These are phyloP conservation scores for Ptyas mucosa DNA, from an alignment of 2,113 vertebrate genomes.

Conservation along the genomic window DNA sequence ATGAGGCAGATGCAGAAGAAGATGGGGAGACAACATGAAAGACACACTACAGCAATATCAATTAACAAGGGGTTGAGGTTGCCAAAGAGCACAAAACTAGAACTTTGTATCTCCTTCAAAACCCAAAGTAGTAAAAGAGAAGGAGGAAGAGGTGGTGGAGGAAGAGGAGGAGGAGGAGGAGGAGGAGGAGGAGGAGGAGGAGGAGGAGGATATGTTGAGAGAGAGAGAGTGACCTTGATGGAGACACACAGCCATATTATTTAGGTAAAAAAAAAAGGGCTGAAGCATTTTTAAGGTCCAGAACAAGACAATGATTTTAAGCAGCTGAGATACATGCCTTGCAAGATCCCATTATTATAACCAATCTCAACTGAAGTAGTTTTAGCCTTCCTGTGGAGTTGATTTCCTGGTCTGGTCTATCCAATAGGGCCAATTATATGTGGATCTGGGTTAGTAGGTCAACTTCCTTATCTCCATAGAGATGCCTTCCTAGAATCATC, in stretches of 20 bases:
- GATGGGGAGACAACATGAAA: too few relatives aligned
- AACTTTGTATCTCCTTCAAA: too few relatives aligned
- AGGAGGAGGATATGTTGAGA: neutral
- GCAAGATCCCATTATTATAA: neutral
- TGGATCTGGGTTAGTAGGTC: neutral
- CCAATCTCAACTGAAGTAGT: neutral
- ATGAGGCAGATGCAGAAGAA: neutral
- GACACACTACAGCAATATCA: too few relatives aligned
- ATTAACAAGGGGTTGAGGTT: too few relatives aligned
- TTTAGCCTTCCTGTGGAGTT: neutral
- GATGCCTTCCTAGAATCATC: neutral
- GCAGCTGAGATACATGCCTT: neutral
- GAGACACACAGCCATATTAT: neutral
- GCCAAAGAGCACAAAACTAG: too few relatives aligned
- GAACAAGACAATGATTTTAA: neutral
- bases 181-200: too few relatives aligned
- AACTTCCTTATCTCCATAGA: neutral
- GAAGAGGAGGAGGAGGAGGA: too few relatives aligned
- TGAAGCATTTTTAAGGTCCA: neutral
- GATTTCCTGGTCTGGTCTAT: neutral
- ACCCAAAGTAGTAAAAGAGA: too few relatives aligned
- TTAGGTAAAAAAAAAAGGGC: neutral
- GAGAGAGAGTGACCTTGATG: neutral
- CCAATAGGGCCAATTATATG: neutral
- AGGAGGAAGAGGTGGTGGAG: fast-evolving